Evolutionary conservation across 2,888 invertebrate genomes (phyloP).

Genomic region (Leucophora obtusa): DNA sequence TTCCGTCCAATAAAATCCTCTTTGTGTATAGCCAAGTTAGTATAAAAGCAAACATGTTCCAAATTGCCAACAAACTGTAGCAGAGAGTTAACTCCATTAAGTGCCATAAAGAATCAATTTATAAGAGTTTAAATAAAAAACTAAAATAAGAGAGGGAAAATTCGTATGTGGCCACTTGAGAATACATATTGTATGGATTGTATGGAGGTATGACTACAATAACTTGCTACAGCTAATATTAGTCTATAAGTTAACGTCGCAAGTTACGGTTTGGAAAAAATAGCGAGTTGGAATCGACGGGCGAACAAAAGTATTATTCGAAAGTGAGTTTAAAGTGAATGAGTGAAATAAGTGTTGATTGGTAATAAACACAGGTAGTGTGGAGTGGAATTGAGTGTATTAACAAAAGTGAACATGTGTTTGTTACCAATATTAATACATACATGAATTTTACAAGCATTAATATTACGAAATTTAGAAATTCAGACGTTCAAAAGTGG

Average conservation of each 20-base stretch:
- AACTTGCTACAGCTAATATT: constrained; percentile 22
- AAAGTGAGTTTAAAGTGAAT: constrained; percentile 6
- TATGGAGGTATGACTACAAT: constrained; percentile 36
- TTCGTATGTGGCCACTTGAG: background rate
- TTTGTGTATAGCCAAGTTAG: no score
- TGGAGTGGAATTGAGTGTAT: constrained; percentile 16
- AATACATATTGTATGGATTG: background rate
- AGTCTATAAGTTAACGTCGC: constrained; percentile 55
- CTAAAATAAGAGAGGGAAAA: background rate
- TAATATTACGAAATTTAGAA: constrained; percentile 55
- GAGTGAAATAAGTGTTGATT: constrained; percentile 8
- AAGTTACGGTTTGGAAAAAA: constrained; percentile 42
- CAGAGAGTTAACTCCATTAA: no score
- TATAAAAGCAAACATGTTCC: no score
- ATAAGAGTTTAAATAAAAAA: background rate
- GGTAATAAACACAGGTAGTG: constrained; percentile 36
- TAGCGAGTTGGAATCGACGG: constrained; percentile 39
- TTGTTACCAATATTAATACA: constrained; percentile 36
- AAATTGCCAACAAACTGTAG: no score
- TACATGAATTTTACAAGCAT: constrained; percentile 9
- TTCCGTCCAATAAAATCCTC: no score
- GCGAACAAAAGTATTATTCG: constrained; percentile 8
- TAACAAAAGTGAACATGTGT: constrained; percentile 32
- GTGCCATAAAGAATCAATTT: background rate
- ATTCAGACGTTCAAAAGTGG: constrained; percentile 3